Evolutionary conservation across 2,797 vertebrate species (phyloP).

Genomic region (Paguma larvata): DNA sequence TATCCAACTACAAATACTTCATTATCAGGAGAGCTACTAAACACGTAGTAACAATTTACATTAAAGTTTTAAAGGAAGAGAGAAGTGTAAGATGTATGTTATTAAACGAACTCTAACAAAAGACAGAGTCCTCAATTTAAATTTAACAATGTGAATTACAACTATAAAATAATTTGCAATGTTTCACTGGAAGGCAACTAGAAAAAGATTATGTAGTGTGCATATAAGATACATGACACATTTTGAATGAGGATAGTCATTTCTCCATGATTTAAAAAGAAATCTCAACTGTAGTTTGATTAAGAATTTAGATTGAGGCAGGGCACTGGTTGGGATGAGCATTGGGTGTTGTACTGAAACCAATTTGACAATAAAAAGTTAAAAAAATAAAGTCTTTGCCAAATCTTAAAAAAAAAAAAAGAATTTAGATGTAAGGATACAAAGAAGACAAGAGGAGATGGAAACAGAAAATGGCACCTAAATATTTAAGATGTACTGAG

Average conservation of each 20-base stretch:
- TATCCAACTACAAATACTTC: slow-evolving; percentile 76
- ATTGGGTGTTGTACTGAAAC: no score
- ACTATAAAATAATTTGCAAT: slow-evolving; percentile 16
- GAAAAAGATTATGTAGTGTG: background rate
- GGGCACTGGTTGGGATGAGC: no score
- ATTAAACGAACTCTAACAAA: slow-evolving; percentile 73
- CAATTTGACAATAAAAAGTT: no score
- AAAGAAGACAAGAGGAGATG: background rate
- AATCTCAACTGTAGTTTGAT: background rate
- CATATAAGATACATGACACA: background rate
- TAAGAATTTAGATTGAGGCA: background rate
- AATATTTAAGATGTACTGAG: background rate
- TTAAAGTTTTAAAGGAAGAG: slow-evolving; percentile 55
- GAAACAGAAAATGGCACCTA: background rate
- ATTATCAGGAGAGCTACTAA: slow-evolving; percentile 63
- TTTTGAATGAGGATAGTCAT: background rate
- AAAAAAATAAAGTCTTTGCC: no score
- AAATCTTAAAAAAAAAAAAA: background rate
- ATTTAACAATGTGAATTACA: slow-evolving; percentile 8
- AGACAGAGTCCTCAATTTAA: background rate
- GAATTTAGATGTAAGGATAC: background rate
- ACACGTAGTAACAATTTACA: slow-evolving; percentile 10
- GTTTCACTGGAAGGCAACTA: background rate
- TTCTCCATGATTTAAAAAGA: slow-evolving; percentile 34
- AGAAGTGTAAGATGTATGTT: slow-evolving; percentile 79